These are phyloP conservation scores for Platyura marginata DNA, from an alignment of 1,140 invertebrate species.

Conservation along the genomic window DNA sequence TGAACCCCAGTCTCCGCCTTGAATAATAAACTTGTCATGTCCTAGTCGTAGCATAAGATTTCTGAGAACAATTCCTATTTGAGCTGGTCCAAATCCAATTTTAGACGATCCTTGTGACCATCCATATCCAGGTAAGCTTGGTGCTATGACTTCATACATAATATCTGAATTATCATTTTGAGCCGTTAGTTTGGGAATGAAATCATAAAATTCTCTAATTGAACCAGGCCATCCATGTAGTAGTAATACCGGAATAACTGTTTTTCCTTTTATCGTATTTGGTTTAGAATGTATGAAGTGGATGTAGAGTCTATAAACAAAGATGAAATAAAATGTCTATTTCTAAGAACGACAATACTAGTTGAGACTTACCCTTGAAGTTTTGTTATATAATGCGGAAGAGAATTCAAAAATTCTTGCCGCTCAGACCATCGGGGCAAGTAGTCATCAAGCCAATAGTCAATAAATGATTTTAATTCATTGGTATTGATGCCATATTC, in stretches of 20 bases:
- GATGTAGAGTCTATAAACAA: constrained; percentile 31
- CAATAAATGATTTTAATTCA: constrained; percentile 40
- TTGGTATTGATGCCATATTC: constrained; percentile 59
- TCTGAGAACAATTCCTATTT: constrained; percentile 53
- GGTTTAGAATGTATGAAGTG: constrained; percentile 52
- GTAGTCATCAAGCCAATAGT: constrained; percentile 55
- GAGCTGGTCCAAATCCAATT: constrained; percentile 36
- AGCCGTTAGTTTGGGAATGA: constrained; percentile 44
- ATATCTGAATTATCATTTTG: constrained; percentile 30
- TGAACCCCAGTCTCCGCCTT: constrained; percentile 69
- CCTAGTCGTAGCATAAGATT: constrained; percentile 71
- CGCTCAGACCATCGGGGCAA: constrained; percentile 44
- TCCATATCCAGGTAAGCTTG: constrained; percentile 32
- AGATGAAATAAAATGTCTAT: neutral
- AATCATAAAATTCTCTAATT: constrained; percentile 66
- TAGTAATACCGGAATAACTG: constrained; percentile 50
- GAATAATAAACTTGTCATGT: constrained; percentile 54
- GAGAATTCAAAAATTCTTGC: constrained; percentile 48
- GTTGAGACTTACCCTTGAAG: constrained; percentile 33
- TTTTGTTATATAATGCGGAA: constrained; percentile 54
- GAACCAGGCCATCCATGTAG: constrained; percentile 86
- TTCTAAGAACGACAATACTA: neutral
- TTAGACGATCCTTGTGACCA: constrained; percentile 51
- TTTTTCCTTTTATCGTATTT: constrained; percentile 21
- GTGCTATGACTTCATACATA: constrained; percentile 11